Evolutionary conservation across 1,140 invertebrate genomes (phyloP).

Genomic region (Carposina sasakii): DNA sequence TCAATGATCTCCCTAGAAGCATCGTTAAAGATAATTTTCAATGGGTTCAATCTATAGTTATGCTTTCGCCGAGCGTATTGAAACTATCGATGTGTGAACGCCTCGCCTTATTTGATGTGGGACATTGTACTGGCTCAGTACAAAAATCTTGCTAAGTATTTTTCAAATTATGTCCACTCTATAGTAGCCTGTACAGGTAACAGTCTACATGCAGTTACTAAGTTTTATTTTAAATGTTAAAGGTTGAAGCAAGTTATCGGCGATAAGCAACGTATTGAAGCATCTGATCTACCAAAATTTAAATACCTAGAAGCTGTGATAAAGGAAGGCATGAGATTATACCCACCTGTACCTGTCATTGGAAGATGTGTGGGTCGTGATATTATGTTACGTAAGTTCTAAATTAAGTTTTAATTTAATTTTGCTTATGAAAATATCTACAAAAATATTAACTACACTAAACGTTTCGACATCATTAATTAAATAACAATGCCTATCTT

Average conservation of each 20-base stretch:
- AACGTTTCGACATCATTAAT: too few species aligned
- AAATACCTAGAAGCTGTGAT: conserved; percentile 75
- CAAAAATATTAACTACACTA: neutral
- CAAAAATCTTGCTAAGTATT: neutral
- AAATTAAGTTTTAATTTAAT: neutral
- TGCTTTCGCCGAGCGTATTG: too few species aligned
- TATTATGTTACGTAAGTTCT: conserved; percentile 1
- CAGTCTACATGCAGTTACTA: neutral
- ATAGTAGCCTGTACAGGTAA: neutral
- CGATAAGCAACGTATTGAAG: conserved; percentile 1
- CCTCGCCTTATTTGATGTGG: neutral
- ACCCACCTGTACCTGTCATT: conserved; percentile 75
- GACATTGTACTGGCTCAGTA: too few species aligned
- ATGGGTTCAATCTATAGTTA: too few species aligned
- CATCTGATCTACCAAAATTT: conserved; percentile 72
- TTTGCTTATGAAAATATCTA: neutral
- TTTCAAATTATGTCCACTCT: neutral
- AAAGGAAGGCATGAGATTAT: conserved; percentile 76
- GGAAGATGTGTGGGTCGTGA: conserved; percentile 27
- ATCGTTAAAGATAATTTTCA: too few species aligned
- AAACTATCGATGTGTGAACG: neutral
- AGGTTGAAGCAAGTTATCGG: conserved; percentile 1
- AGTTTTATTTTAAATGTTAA: neutral
- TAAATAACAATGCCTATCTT: neutral
- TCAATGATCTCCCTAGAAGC: too few species aligned